Evolutionary conservation across 2,888 invertebrate species (phyloP), one percentile per base, ranked within the genome.

Genomic region (Norana najaformis): DNA sequence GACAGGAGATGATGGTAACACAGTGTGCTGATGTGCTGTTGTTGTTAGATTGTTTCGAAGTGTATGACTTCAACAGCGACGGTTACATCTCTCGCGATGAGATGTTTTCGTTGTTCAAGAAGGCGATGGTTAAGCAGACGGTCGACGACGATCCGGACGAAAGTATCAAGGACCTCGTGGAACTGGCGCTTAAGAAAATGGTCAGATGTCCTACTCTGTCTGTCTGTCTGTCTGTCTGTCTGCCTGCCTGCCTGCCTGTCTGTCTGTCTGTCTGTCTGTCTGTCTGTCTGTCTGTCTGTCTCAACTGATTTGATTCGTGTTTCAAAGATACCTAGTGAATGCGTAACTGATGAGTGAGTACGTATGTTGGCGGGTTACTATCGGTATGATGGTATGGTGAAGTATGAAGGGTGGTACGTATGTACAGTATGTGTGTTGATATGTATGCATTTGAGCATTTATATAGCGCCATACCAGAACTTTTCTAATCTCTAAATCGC

Each of bases 81-180:
- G 97, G 97, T 0, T 97, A 96, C 93, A 97, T 97, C 53, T 97
- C 97, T 0, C 96, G 96, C 92, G 97, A 97, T 93, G 97, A 97
- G 94, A 97, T 97, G 96, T 97, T 97, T 93, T 96, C 96, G 47
- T 95, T 97, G 92, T 95, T 97, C 23, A 96, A 96, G 96, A 95
- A 92, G 83, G 93, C 93, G 89, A 92, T 95, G 18, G 92, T 94
- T 0, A 94, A 94, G 92, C 94, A 94, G 85, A 82, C 93, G 35
- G 92, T 94, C 35, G 97, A 97, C 92, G 97, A 98, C 93, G 97
- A 98, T 93, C 97, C 97, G 0, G 97, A 98, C 93, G 97, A 98
- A 94, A 97, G 97, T 30, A 97, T 97, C 0, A 96, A 97, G 91
- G 97, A 98, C 93, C 95, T 98, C 20, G 97, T 97, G 35, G 95